These are phyloP conservation scores for Tortricodes alternella DNA, from an alignment of 2,888 invertebrate genomes.

Conservation along the genomic window DNA sequence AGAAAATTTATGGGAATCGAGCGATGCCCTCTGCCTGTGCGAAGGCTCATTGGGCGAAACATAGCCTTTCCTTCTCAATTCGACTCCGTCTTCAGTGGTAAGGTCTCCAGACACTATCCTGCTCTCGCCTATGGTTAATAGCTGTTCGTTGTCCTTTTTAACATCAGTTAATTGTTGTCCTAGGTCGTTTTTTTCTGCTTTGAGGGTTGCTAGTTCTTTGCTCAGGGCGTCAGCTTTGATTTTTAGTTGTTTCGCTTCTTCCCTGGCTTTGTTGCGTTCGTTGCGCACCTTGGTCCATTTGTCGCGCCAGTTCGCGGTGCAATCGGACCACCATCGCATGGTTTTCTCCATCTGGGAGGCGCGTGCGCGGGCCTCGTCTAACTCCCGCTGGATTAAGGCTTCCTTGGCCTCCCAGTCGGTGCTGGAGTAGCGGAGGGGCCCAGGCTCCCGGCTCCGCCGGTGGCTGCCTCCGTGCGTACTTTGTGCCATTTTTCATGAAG, in stretches of 20 bases:
- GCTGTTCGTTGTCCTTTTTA: slow-evolving; percentile 91
- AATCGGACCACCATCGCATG: slow-evolving; percentile 98
- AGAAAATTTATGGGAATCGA: slow-evolving; percentile 75
- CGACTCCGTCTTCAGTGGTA: slow-evolving; percentile 67
- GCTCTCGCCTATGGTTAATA: slow-evolving; percentile 80
- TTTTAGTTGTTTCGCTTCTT: slow-evolving; percentile 92
- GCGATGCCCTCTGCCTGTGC: slow-evolving; percentile 64
- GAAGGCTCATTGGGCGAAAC: slow-evolving; percentile 64
- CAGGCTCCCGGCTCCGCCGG: slow-evolving; percentile 84
- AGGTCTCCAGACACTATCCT: slow-evolving; percentile 68
- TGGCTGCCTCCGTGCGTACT: slow-evolving; percentile 87
- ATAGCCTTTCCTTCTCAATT: slow-evolving; percentile 63
- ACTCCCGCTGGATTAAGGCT: slow-evolving; percentile 87
- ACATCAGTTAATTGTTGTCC: slow-evolving; percentile 89
- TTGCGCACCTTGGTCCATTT: slow-evolving; percentile 96
- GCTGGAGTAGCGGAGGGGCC: slow-evolving; percentile 85
- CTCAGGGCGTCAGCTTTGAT: slow-evolving; percentile 89
- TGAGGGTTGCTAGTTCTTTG: slow-evolving; percentile 89
- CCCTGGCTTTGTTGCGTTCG: slow-evolving; percentile 95
- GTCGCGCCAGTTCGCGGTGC: slow-evolving; percentile 96
- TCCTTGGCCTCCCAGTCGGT: slow-evolving; percentile 92
- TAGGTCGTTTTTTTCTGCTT: slow-evolving; percentile 90
- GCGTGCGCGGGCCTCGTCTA: slow-evolving; percentile 96
- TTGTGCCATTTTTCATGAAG: slow-evolving; percentile 78
- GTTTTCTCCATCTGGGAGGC: slow-evolving; percentile 98